Conservation (phyloP, 2,797 vertebrate species). For the Picus viridis region DNA sequence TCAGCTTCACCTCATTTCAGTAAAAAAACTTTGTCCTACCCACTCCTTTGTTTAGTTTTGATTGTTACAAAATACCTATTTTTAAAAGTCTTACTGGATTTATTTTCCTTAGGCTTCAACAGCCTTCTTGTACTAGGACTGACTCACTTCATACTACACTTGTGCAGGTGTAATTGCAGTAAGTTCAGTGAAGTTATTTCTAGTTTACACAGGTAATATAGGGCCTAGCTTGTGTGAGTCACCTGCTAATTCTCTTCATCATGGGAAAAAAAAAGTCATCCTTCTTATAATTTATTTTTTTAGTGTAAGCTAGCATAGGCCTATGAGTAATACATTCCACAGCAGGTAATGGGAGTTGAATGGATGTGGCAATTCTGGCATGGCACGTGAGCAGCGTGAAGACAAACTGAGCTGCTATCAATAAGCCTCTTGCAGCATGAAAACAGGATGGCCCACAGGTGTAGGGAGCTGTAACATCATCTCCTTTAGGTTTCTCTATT, state of each 20-base stretch:
- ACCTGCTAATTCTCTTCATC: background rate
- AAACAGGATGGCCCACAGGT: background rate
- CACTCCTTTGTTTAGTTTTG: background rate
- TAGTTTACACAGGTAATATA: background rate
- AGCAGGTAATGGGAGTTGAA: background rate
- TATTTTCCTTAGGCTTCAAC: background rate
- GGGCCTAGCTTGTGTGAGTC: background rate
- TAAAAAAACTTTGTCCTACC: background rate
- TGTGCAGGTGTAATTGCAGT: background rate
- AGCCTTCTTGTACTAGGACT: background rate
- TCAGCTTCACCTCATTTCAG: background rate
- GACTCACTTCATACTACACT: background rate
- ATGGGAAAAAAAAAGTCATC: background rate
- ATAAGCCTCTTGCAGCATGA: background rate
- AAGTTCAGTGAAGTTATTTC: constrained; percentile 5
- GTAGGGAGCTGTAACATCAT: background rate
- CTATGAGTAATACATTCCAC: background rate
- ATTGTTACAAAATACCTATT: background rate
- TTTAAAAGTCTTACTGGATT: background rate
- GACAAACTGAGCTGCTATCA: background rate
- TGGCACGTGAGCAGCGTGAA: accelerated
- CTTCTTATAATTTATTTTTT: background rate
- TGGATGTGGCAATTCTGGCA: background rate
- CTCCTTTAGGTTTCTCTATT: background rate
- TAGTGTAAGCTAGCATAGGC: background rate